Evolutionary conservation across 2,113 vertebrate genomes (phyloP), one percentile per base, ranked within the genome.

Genomic region (Coryphaenoides rupestris): DNA sequence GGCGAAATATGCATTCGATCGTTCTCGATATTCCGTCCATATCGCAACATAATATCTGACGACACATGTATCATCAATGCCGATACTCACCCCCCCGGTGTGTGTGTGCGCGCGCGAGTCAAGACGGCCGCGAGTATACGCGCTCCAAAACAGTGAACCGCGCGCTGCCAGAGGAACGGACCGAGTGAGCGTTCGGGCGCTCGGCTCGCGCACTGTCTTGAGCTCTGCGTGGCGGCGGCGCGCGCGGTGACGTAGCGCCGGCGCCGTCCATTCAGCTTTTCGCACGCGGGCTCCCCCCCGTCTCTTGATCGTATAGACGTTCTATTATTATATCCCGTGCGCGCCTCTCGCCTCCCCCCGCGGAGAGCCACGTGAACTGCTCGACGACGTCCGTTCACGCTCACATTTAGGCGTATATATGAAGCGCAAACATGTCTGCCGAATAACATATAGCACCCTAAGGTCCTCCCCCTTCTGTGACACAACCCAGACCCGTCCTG

Each of bases 181-280:
- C 16, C 72, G 45, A 85, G 71, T 91, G 91, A 86, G 77, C 72
- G 12, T 68, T n/a, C 77, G 66, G 80, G 78, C 81, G 77, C 81
- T 57, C 60, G 87, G 84, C 77, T 74, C 81, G 74, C 85, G 61
- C 81, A 74, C 65, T 86, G 79, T 90, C 85, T 86, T 76, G 84
- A 74, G 84, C 86, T 88, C 80, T 40, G 33, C 90, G 84, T 89
- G 90, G 88, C 81, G 88, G 92, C 91, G 52, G 87, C 86, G 80
- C 75, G 56, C 33, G 55, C 50, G 66, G 86, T 95, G 94, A 95
- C 93, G 93, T 93, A 77, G 85, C 79, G 73, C 64, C 70, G 74
- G 83, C 81, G 81, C 89, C 89, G 81, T 92, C 93, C 92, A 93
- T 90, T 93, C 93, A 93, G 91, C 83, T 87, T 88, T 80, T 66